Evolutionary conservation across 2,113 vertebrate genomes (phyloP).

Genomic region (Eulemur macaco): DNA sequence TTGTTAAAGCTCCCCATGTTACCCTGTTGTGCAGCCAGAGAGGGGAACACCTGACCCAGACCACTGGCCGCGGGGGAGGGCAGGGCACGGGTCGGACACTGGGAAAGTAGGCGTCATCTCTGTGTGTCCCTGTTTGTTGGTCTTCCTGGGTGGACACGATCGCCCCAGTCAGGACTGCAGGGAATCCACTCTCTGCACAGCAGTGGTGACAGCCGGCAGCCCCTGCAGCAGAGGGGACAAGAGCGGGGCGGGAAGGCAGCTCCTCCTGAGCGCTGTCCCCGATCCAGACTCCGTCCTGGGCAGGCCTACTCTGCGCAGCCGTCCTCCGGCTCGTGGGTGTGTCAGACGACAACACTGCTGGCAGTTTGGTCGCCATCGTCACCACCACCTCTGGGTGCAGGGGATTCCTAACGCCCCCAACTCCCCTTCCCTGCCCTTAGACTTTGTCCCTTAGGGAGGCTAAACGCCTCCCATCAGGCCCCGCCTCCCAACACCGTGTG

Average conservation of each 20-base stretch:
- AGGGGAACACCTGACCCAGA: not conserved
- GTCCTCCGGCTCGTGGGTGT: not conserved
- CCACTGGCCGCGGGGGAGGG: not conserved
- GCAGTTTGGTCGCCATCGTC: not conserved
- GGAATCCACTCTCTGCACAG: not conserved
- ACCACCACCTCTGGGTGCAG: not conserved
- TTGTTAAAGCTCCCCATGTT: not conserved
- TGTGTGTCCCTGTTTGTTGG: not conserved
- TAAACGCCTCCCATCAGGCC: not conserved
- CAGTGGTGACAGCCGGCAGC: not conserved
- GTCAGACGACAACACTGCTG: not conserved
- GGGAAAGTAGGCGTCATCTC: not conserved
- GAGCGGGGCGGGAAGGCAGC: not conserved
- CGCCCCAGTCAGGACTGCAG: not conserved
- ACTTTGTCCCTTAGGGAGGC: not conserved
- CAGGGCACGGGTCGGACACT: not conserved
- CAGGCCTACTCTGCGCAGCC: not conserved
- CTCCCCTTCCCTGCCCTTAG: not conserved
- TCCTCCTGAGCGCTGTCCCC: too few relatives aligned
- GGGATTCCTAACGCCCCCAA: not conserved
- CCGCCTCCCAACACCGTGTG: not conserved
- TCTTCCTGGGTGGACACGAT: not conserved
- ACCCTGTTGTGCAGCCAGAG: not conserved
- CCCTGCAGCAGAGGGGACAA: not conserved
- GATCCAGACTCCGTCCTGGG: too few relatives aligned